Conservation (phyloP, 2,797 vertebrate genomes). For the Labroides dimidiatus region DNA sequence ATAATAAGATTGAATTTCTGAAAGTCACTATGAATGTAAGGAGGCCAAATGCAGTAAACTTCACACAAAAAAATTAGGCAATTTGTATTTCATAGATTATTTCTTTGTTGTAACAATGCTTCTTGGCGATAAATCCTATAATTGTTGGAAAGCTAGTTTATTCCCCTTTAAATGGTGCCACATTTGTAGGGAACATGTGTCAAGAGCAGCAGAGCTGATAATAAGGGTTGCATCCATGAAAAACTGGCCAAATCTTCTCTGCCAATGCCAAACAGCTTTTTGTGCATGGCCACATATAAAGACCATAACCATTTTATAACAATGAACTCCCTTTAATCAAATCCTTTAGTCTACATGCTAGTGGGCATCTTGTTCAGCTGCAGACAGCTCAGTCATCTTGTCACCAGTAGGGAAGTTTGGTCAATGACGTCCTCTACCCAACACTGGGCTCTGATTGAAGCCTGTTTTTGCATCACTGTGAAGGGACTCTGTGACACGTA, state of each 20-base stretch:
- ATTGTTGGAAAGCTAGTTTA: no score
- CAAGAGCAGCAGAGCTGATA: no score
- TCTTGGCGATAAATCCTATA: no score
- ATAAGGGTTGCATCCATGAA: no score
- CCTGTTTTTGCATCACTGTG: slow-evolving; percentile 33
- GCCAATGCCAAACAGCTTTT: no score
- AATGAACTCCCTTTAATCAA: slow-evolving; percentile 1
- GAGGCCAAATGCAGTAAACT: neutral
- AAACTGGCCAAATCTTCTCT: no score
- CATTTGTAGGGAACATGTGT: no score
- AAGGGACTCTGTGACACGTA: slow-evolving; percentile 41
- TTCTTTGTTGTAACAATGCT: no score
- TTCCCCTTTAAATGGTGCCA: no score
- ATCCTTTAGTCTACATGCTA: slow-evolving; percentile 11
- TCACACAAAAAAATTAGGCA: no score
- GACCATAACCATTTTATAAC: neutral
- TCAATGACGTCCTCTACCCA: slow-evolving; percentile 2
- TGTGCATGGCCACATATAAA: no score
- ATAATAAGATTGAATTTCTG: slow-evolving; percentile 27
- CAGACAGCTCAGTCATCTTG: slow-evolving; percentile 30
- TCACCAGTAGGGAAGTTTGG: slow-evolving; percentile 20
- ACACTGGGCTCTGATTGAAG: slow-evolving; percentile 33
- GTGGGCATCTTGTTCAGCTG: slow-evolving; percentile 12
- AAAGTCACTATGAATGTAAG: slow-evolving; percentile 34
- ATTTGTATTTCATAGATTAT: no score